phyloP scores from a whole-genome alignment of 2,797 vertebrate species.

The Pipistrellus pipistrellus region DNA sequence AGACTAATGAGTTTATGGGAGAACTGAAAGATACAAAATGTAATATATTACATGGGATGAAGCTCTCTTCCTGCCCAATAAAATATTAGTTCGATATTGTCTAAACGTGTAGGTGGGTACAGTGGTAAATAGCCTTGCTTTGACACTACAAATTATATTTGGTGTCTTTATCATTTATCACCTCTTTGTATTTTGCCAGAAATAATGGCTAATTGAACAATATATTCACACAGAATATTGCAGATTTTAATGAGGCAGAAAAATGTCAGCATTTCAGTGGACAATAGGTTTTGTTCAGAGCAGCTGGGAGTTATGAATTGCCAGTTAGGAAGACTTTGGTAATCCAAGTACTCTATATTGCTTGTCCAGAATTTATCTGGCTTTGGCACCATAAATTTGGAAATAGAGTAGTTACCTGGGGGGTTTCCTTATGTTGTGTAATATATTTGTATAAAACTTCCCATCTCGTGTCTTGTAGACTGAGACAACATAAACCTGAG shows the following conservation, averaged over 20 bases:
- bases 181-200: conserved; percentile 39
- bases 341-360: conserved; percentile 47
- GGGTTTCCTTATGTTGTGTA: not conserved
- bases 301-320: conserved; percentile 64
- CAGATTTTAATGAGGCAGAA: conserved; percentile 80
- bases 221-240: conserved; percentile 69
- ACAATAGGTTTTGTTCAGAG: conserved; percentile 65
- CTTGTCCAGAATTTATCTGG: conserved; percentile 67
- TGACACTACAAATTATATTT: not conserved
- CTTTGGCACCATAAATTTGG: conserved; percentile 58
- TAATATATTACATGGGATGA: not conserved
- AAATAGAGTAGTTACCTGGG: conserved; percentile 24
- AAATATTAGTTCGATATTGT: not conserved
- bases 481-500: not conserved
- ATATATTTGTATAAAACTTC: conserved; percentile 51
- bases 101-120: not conserved
- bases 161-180: conserved; percentile 63
- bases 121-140: conserved; percentile 4
- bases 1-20: conserved; percentile 38
- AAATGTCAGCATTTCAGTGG: conserved; percentile 75
- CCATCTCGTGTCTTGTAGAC: conserved; percentile 21
- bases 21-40: not conserved
- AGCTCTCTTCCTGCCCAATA: not conserved
- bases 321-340: conserved; percentile 71
- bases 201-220: conserved; percentile 75